phyloP scores from a whole-genome alignment of 2,888 invertebrate genomes.

The Chironomus tentans region DNA sequence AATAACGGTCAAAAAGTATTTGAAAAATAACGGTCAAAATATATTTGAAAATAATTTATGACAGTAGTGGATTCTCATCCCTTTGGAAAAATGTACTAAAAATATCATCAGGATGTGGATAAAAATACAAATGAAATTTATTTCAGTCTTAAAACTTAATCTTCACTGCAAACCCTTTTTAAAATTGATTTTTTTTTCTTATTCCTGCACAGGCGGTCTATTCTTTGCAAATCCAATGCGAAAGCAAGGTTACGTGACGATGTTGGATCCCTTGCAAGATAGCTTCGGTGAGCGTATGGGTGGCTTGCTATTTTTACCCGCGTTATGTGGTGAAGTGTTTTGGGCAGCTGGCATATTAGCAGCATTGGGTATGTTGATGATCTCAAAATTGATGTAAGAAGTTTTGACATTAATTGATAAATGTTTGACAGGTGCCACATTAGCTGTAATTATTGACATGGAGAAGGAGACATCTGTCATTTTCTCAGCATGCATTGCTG shows the following conservation, averaged over 20 bases:
- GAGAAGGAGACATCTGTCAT: slow-evolving; percentile 88
- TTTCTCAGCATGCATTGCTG: slow-evolving; percentile 90
- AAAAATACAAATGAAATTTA: too few species aligned
- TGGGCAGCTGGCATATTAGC: slow-evolving; percentile 98
- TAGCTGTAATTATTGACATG: slow-evolving; percentile 95
- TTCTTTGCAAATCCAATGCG: slow-evolving; percentile 99
- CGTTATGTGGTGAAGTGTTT: slow-evolving; percentile 95
- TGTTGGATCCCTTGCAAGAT: slow-evolving; percentile 96
- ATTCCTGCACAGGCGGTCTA: slow-evolving; percentile 66
- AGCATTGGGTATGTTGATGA: slow-evolving; percentile 61
- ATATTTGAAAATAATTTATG: too few species aligned
- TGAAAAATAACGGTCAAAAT: too few species aligned
- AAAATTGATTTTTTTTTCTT: background rate
- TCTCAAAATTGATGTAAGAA: background rate
- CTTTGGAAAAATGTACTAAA: too few species aligned
- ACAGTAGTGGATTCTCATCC: too few species aligned
- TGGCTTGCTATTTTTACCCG: slow-evolving; percentile 89
- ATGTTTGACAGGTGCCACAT: slow-evolving; percentile 68
- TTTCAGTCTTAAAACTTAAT: too few species aligned
- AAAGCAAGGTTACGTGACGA: slow-evolving; percentile 93
- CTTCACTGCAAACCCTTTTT: too few species aligned
- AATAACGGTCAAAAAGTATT: too few species aligned
- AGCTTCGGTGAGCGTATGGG: slow-evolving; percentile 97
- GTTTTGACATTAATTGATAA: slow-evolving; percentile 12
- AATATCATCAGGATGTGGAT: too few species aligned